These are phyloP conservation scores for Conus ventricosus DNA, from an alignment of 1,140 invertebrate genomes.

Conservation along the genomic window DNA sequence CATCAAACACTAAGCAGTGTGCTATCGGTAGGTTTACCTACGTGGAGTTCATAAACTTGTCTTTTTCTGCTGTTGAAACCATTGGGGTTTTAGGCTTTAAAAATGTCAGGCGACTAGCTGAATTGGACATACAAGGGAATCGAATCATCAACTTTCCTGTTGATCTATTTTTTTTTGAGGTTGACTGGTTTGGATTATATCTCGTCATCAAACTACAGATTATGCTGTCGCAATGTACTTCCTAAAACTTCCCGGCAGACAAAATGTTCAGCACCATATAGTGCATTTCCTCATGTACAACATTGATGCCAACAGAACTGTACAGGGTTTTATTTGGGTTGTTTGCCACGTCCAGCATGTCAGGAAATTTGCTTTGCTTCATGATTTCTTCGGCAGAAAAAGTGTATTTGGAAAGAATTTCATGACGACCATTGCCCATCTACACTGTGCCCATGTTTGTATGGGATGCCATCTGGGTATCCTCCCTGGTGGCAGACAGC, in stretches of 20 bases:
- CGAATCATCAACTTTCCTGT: neutral
- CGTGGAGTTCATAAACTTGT: neutral
- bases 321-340: constrained; percentile 47
- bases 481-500: too few relatives aligned
- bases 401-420: too few relatives aligned
- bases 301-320: constrained; percentile 41
- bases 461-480: too few relatives aligned
- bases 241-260: constrained; percentile 9
- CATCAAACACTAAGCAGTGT: neutral
- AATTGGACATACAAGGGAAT: neutral
- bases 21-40: neutral
- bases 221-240: constrained; percentile 47
- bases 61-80: neutral
- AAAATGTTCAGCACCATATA: constrained; percentile 24
- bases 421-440: too few relatives aligned
- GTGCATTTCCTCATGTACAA: constrained; percentile 52
- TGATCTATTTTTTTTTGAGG: neutral
- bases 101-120: neutral
- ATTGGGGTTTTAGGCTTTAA: neutral
- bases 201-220: constrained; percentile 34
- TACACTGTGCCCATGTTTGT: too few relatives aligned
- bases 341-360: constrained; percentile 13
- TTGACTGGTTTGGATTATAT: constrained; percentile 17
- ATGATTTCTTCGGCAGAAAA: too few relatives aligned
- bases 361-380: constrained; percentile 33